phyloP scores from a whole-genome alignment of 2,888 invertebrate genomes.

The Brachycybe producta region DNA sequence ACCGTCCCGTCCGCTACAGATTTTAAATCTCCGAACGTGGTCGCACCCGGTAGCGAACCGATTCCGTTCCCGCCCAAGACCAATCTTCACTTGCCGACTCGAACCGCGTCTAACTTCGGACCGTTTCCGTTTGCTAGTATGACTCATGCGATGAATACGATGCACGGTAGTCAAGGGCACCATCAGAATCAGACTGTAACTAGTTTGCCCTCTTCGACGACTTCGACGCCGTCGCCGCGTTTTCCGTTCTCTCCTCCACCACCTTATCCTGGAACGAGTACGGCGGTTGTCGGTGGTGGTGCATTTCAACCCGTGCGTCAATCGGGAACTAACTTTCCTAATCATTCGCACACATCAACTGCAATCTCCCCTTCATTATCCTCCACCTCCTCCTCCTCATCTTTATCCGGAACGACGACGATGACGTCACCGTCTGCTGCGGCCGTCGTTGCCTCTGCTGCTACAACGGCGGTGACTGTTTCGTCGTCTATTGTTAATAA shows the following conservation, averaged over 20 bases:
- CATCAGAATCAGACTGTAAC: not conserved
- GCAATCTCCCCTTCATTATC: slow-evolving; percentile 28
- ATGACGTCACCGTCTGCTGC: slow-evolving; percentile 16
- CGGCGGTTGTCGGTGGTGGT: not conserved
- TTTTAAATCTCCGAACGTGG: slow-evolving; percentile 58
- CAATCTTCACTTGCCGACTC: slow-evolving; percentile 22
- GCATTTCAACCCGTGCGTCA: slow-evolving; percentile 22
- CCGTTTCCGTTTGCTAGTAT: slow-evolving; percentile 80
- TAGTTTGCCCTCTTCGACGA: not conserved
- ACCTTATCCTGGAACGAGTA: slow-evolving; percentile 20
- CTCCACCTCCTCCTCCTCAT: slow-evolving; percentile 23
- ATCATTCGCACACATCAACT: too few species aligned
- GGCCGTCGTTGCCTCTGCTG: slow-evolving; percentile 18
- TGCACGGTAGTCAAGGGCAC: slow-evolving; percentile 40
- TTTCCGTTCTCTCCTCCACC: slow-evolving; percentile 21
- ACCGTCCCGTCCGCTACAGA: slow-evolving; percentile 5
- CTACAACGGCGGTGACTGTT: slow-evolving; percentile 27
- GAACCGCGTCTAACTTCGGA: slow-evolving; percentile 35
- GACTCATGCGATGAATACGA: slow-evolving; percentile 71
- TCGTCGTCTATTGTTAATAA: slow-evolving; percentile 5
- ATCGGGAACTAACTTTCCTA: too few species aligned
- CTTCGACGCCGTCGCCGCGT: slow-evolving; percentile 10
- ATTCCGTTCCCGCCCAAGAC: slow-evolving; percentile 33
- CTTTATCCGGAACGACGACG: slow-evolving; percentile 20
- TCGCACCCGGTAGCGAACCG: slow-evolving; percentile 66